A percentile compares a stretch with the other conserved stretches of the same genome.
phyloP scores from a whole-genome alignment of 2,888 invertebrate genomes.

The Scaptomyza parva region DNA sequence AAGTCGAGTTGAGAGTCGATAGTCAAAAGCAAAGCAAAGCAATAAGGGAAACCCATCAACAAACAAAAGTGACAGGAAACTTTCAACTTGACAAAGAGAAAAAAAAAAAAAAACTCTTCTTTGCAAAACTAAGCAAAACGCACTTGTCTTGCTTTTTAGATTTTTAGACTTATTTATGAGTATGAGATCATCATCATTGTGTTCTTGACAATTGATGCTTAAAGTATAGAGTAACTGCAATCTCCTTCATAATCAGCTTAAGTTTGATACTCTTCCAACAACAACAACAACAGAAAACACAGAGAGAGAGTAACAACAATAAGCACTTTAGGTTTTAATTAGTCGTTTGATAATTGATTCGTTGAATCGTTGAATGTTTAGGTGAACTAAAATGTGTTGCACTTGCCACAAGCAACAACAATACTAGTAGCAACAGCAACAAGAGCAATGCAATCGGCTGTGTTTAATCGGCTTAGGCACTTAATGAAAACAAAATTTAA shows the following conservation, averaged over 20 bases:
- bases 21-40: too few species aligned
- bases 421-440: too few species aligned
- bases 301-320: too few species aligned
- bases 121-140: neutral
- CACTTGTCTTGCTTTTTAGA: neutral
- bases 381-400: neutral
- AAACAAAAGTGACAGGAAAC: neutral
- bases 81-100: neutral
- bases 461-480: constrained; percentile 29
- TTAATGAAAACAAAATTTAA: constrained; percentile 20
- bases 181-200: neutral
- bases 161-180: neutral
- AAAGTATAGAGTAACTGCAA: too few species aligned
- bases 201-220: neutral
- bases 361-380: neutral
- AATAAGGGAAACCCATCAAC: neutral
- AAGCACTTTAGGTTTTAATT: constrained; percentile 1
- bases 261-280: neutral
- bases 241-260: constrained; percentile 16
- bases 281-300: too few species aligned
- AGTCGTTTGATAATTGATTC: neutral
- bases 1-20: neutral
- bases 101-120: too few species aligned
- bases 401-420: constrained; percentile 5
- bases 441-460: too few species aligned